These are phyloP conservation scores for Urosaurus nigricauda DNA, from an alignment of 2,797 vertebrate genomes.

Conservation along the genomic window DNA sequence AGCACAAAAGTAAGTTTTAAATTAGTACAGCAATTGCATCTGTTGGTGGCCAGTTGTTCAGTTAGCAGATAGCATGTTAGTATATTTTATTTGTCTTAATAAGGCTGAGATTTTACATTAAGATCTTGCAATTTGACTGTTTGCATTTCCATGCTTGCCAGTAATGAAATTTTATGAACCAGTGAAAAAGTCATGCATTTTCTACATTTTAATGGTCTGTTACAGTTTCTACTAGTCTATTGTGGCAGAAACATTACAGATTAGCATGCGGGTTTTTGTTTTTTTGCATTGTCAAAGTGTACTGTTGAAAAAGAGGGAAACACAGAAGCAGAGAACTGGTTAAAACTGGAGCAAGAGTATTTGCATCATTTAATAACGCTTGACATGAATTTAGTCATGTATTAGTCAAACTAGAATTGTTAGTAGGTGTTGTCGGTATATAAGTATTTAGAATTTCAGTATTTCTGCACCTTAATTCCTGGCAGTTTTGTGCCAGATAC, in stretches of 20 bases:
- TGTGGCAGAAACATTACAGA: not conserved
- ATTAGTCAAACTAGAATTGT: not conserved
- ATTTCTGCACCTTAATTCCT: not conserved
- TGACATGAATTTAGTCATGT: not conserved
- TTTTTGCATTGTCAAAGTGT: not conserved
- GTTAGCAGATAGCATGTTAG: slow-evolving; percentile 24
- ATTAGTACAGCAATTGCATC: slow-evolving; percentile 61
- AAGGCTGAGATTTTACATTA: not conserved
- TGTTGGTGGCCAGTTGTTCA: slow-evolving; percentile 19
- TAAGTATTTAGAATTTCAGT: not conserved
- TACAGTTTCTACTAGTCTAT: slow-evolving; percentile 15
- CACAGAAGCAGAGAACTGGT: too few species aligned
- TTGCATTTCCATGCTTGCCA: slow-evolving; percentile 7
- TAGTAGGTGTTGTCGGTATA: not conserved
- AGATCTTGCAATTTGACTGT: not conserved
- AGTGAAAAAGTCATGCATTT: not conserved
- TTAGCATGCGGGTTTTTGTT: not conserved
- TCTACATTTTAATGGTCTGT: not conserved
- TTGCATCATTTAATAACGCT: rapidly evolving
- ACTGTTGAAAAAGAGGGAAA: slow-evolving; percentile 2
- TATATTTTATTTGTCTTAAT: not conserved
- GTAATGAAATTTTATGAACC: not conserved
- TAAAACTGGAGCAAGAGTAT: not conserved
- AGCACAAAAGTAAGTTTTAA: slow-evolving; percentile 84
- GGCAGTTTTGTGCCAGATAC: slow-evolving; percentile 6